phyloP scores from a whole-genome alignment of 2,888 invertebrate genomes.

The Platycheirus albimanus region DNA sequence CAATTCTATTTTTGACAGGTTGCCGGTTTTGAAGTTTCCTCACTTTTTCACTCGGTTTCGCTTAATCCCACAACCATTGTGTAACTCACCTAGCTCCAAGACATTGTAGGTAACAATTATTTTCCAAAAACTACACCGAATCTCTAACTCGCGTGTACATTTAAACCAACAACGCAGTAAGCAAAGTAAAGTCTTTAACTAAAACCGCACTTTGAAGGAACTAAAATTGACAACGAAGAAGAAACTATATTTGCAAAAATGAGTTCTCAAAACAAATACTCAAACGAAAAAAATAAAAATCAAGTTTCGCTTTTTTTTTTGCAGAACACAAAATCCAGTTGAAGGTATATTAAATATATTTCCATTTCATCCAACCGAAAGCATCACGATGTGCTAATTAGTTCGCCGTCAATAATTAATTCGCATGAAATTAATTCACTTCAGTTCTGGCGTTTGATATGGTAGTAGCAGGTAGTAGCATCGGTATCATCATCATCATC shows the following conservation, averaged over 20 bases:
- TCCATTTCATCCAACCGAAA: background rate
- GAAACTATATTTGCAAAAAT: constrained; percentile 22
- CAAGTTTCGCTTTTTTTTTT: background rate
- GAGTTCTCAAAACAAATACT: constrained; percentile 4
- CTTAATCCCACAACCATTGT: no score
- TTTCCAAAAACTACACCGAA: no score
- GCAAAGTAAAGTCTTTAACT: background rate
- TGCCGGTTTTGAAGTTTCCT: no score
- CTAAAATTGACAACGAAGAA: background rate
- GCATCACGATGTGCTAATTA: constrained; percentile 66
- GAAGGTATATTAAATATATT: constrained; percentile 30
- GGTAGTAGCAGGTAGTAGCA: constrained; percentile 43
- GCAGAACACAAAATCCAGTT: constrained; percentile 52
- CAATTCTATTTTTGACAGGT: no score
- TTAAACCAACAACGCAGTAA: background rate
- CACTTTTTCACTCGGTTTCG: no score
- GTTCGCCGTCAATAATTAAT: constrained; percentile 65
- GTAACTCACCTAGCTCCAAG: background rate
- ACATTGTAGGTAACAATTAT: no score
- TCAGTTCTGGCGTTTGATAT: constrained; percentile 28
- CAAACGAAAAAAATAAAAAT: constrained; percentile 1
- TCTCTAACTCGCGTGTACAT: background rate
- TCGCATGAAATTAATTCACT: constrained; percentile 64
- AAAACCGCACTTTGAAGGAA: background rate
- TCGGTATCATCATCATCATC: constrained; percentile 38